Evolutionary conservation across 2,888 invertebrate genomes (phyloP).

Genomic region (Syritta pipiens): DNA sequence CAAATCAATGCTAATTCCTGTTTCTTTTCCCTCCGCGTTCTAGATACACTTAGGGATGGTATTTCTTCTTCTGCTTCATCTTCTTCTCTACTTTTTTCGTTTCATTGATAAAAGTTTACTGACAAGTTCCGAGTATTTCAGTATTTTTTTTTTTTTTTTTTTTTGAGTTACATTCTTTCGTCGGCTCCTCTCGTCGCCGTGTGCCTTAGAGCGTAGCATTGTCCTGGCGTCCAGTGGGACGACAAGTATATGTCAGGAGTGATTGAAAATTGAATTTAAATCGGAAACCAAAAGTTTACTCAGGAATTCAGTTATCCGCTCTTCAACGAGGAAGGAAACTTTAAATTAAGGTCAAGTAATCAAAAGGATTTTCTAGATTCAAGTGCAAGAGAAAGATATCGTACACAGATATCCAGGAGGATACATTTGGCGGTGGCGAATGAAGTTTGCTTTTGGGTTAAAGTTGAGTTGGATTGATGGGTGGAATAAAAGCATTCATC

Average conservation of each 20-base stretch:
- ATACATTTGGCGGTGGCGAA: background rate
- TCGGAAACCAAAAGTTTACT: conserved; percentile 67
- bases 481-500: no score
- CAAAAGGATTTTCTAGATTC: conserved; percentile 25
- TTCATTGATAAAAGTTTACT: conserved; percentile 51
- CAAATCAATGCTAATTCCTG: conserved; percentile 68
- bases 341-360: conserved; percentile 55
- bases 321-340: conserved; percentile 41
- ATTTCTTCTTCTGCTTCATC: conserved; percentile 6
- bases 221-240: background rate
- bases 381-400: conserved; percentile 13
- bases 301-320: conserved; percentile 61
- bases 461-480: no score
- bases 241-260: conserved; percentile 24
- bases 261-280: conserved; percentile 66
- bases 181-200: no score
- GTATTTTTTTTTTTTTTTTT: background rate
- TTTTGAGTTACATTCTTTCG: background rate
- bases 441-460: background rate
- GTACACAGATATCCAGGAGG: no score
- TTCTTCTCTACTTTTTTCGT: background rate
- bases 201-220: no score
- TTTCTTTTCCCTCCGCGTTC: conserved; percentile 38
- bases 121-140: conserved; percentile 54
- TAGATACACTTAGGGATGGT: conserved; percentile 10